Percentiles rank a stretch among this genome's conserved stretches.
These are phyloP conservation scores for Limnephilus marmoratus DNA, from an alignment of 2,888 invertebrate species.

Conservation along the genomic window DNA sequence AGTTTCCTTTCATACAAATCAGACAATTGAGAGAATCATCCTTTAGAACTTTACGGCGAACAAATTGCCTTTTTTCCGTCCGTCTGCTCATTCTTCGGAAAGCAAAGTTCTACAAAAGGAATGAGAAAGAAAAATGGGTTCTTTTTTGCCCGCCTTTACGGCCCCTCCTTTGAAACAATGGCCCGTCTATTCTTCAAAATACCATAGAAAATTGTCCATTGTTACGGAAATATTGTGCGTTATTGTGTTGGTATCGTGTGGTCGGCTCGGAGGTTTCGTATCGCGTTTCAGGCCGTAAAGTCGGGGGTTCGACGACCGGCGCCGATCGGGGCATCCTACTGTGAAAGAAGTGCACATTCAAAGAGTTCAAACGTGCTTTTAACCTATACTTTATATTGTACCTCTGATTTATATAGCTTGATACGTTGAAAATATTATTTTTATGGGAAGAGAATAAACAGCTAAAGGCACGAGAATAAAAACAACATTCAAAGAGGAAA, in stretches of 20 bases:
- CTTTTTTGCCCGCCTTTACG: conserved; percentile 37
- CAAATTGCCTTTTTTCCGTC: conserved; percentile 45
- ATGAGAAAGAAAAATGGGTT: conserved; percentile 21
- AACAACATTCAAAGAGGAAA: too few species aligned
- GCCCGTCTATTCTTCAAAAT: conserved; percentile 48
- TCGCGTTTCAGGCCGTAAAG: conserved; percentile 42
- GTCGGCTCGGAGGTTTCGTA: conserved; percentile 21
- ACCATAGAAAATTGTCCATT: conserved; percentile 54
- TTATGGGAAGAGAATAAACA: background rate
- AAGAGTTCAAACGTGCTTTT: background rate
- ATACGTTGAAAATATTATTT: background rate
- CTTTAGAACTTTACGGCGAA: conserved; percentile 17
- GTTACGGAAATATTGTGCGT: conserved; percentile 45
- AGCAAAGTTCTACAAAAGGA: conserved; percentile 12
- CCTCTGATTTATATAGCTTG: background rate
- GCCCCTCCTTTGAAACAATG: conserved; percentile 50
- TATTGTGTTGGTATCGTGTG: conserved; percentile 38
- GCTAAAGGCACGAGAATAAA: too few species aligned
- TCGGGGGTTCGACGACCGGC: conserved; percentile 36
- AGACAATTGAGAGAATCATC: background rate
- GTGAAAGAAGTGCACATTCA: background rate
- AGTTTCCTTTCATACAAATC: background rate
- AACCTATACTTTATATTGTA: background rate
- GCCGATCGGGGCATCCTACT: conserved; percentile 4
- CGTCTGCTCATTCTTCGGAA: conserved; percentile 31